A percentile compares a stretch with the other conserved stretches of the same genome.
These are phyloP conservation scores for Elgaria multicarinata DNA, from an alignment of 2,113 vertebrate species.

Conservation along the genomic window DNA sequence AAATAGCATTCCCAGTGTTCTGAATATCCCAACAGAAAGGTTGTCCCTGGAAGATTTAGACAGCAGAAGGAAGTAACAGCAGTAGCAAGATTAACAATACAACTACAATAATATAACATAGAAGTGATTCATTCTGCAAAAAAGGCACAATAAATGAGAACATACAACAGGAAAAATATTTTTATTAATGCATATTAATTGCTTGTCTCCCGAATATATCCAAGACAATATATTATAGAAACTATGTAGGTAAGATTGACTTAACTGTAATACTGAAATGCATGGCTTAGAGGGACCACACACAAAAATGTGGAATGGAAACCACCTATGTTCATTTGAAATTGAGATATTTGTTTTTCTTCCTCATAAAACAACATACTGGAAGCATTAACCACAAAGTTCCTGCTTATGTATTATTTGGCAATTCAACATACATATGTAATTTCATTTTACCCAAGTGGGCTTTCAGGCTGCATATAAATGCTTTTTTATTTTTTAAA, in stretches of 20 bases:
- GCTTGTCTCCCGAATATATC: not conserved
- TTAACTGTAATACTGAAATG: not conserved
- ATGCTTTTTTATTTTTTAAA: not conserved
- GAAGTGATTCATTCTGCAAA: not conserved
- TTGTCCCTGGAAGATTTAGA: not conserved
- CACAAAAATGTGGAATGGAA: not conserved
- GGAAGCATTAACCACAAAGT: not conserved
- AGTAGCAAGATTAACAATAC: not conserved
- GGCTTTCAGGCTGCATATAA: not conserved
- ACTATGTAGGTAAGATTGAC: not conserved
- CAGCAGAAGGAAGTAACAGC: not conserved
- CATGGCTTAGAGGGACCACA: not conserved
- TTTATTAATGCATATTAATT: not conserved
- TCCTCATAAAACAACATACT: not conserved
- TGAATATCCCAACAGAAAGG: not conserved
- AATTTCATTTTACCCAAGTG: not conserved
- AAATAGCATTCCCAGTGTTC: not conserved
- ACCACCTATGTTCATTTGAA: not conserved
- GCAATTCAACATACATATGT: not conserved
- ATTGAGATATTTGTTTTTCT: not conserved
- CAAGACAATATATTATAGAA: not conserved
- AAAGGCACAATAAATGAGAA: not conserved
- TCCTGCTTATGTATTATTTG: not conserved
- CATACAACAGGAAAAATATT: not conserved
- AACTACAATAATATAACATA: not conserved